Base-by-base conservation (phyloP, 2,888 invertebrate genomes). In the Acronicta alni region DNA sequence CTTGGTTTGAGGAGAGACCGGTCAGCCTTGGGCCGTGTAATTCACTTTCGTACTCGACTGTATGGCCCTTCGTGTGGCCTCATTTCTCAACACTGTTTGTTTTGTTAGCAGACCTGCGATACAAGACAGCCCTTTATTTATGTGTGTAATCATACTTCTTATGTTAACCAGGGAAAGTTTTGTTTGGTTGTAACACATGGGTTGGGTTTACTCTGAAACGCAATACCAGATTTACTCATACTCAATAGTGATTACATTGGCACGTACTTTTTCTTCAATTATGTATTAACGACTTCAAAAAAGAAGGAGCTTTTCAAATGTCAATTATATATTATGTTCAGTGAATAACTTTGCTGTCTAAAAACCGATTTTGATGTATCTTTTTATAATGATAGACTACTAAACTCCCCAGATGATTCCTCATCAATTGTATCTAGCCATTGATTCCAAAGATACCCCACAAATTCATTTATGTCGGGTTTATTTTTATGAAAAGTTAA, bases 1-100 rank as follows among this genome's bases (percentile, higher is more conserved):
- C 88, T 89, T 85, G 89, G 89, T 89, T 89, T 89, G 91, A 93
- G 91, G 89, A 89, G 90, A 90, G 90, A 93, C 93, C 89, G 89
- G 93, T 91, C 93, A 92, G 88, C 93, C 93, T 94, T 94, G 93
- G 83, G 84, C 81, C 72, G 83, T 83, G 88, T 90, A 89, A 88
- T 91, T 91, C 92, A 91, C 93, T 93, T 93, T 93, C 92, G 89
- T 87, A 89, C 87, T 80, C 85, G 77, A 77, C 83, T 85, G 83
- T 81, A 75, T 77, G 89, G 92, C 93, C 93, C 93, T 93, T 92
- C 84, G 81, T 83, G 82, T 86, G 92, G 85, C 93, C 93, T 89
- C 92, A 91, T 91, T 93, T 91, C 90, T 84, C 85, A 87, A 89
- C 80, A 75, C 75, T 80, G 83, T 86, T 86, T 84, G 86, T 87